These are phyloP conservation scores for Podabrus alpinus DNA, from an alignment of 2,888 invertebrate species.

Conservation along the genomic window DNA sequence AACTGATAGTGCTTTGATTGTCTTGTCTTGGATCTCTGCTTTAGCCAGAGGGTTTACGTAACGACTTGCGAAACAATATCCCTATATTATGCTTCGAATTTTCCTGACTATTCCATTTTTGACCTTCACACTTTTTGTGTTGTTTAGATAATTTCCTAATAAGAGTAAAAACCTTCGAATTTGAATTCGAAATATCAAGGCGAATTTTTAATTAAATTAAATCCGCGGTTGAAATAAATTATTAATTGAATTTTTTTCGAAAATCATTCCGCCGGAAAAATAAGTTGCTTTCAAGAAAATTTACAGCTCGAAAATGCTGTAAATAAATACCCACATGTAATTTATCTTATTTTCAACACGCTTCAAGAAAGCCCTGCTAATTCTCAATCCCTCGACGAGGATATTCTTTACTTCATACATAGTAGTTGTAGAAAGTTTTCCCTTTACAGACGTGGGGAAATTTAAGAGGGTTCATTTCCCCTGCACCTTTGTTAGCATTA, in stretches of 20 bases:
- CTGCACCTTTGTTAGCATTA: constrained; percentile 4
- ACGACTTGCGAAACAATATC: not conserved
- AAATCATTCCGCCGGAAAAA: not conserved
- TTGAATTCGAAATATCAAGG: not conserved
- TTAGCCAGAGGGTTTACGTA: not conserved
- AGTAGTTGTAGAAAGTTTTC: not conserved
- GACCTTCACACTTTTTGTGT: not conserved
- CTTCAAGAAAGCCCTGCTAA: constrained; percentile 5
- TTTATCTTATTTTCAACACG: constrained; percentile 12
- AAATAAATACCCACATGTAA: constrained; percentile 5
- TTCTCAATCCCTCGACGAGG: constrained; percentile 7
- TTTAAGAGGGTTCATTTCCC: constrained; percentile 9
- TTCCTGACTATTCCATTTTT: not conserved
- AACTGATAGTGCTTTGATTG: not conserved
- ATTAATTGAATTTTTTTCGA: not conserved
- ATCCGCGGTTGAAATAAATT: not conserved
- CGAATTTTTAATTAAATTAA: not conserved
- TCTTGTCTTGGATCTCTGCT: not conserved
- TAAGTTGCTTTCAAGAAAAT: not conserved
- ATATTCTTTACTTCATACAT: constrained; percentile 6
- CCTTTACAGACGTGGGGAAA: not conserved
- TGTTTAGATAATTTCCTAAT: not conserved
- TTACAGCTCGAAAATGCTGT: not conserved
- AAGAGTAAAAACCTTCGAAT: not conserved
- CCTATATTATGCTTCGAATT: too few relatives aligned